These are phyloP conservation scores for Myiotriccus ornatus DNA, from an alignment of 2,797 vertebrate genomes.

Conservation along the genomic window DNA sequence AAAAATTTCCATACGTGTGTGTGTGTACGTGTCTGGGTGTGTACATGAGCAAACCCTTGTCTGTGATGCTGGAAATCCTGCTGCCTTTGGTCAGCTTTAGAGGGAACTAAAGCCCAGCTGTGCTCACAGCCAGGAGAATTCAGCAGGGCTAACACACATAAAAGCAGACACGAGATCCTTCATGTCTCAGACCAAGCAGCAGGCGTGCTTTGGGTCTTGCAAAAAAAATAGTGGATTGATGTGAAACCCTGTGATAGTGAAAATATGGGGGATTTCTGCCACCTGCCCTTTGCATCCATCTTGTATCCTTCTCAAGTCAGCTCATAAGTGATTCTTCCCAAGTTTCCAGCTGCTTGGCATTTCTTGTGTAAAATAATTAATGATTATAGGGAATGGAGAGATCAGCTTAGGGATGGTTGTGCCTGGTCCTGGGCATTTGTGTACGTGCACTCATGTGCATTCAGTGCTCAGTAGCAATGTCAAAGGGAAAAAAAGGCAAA, in stretches of 20 bases:
- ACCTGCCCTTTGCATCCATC: slow-evolving; percentile 28
- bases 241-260: slow-evolving; percentile 8
- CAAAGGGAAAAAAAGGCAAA: neutral
- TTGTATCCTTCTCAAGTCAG: slow-evolving; percentile 6
- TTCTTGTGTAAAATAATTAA: slow-evolving; percentile 60
- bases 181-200: slow-evolving; percentile 50
- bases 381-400: neutral
- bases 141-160: slow-evolving; percentile 39
- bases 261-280: slow-evolving; percentile 40
- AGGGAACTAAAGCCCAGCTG: slow-evolving; percentile 22
- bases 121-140: neutral
- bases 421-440: neutral
- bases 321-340: neutral
- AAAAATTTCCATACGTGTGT: neutral
- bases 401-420: neutral
- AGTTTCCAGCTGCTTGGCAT: slow-evolving; percentile 33
- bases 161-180: slow-evolving; percentile 49
- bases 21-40: rapidly evolving
- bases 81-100: slow-evolving; percentile 37
- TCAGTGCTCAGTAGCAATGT: neutral
- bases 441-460: rapidly evolving
- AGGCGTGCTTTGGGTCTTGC: slow-evolving; percentile 2
- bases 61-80: slow-evolving; percentile 1
- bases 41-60: neutral
- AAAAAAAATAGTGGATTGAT: neutral